Conservation (phyloP, 1,140 invertebrate genomes). For the Forficula auricularia region DNA sequence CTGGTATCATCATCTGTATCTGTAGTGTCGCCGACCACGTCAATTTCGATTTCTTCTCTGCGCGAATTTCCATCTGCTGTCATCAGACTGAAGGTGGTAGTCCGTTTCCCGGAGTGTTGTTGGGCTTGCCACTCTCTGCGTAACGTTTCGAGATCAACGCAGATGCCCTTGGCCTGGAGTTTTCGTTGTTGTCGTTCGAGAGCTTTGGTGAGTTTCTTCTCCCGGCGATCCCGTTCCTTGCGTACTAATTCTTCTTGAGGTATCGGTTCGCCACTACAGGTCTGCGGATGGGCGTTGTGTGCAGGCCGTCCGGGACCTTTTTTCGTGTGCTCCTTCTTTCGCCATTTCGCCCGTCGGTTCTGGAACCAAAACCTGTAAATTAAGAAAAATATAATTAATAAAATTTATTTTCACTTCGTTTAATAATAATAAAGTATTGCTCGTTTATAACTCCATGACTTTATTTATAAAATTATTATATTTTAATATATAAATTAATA, state of each 20-base stretch:
- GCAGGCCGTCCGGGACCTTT: constrained; percentile 94
- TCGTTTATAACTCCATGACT: too few species aligned
- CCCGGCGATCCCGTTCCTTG: constrained; percentile 69
- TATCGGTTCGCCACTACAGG: constrained; percentile 93
- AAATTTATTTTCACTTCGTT: too few species aligned
- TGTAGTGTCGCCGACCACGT: constrained; percentile 45
- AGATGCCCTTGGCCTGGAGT: constrained; percentile 71
- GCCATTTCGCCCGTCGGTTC: constrained; percentile 95
- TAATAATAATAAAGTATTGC: too few species aligned
- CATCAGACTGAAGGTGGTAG: too few species aligned
- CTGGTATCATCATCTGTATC: constrained; percentile 34
- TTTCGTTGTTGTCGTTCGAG: constrained; percentile 80
- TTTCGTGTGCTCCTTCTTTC: constrained; percentile 97
- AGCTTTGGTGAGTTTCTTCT: constrained; percentile 83
- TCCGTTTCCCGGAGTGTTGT: constrained; percentile 5
- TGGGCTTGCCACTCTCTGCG: constrained; percentile 47
- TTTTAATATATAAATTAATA: too few species aligned
- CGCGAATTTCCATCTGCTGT: neutral
- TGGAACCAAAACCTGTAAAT: constrained; percentile 95
- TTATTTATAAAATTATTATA: too few species aligned
- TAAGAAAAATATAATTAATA: neutral
- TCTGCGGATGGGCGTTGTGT: constrained; percentile 95
- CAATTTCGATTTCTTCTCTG: constrained; percentile 37
- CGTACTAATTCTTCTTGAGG: constrained; percentile 81
- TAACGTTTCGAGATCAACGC: constrained; percentile 67